These are phyloP conservation scores for Neomorphus geoffroyi DNA, from an alignment of 2,797 vertebrate genomes.

Conservation along the genomic window DNA sequence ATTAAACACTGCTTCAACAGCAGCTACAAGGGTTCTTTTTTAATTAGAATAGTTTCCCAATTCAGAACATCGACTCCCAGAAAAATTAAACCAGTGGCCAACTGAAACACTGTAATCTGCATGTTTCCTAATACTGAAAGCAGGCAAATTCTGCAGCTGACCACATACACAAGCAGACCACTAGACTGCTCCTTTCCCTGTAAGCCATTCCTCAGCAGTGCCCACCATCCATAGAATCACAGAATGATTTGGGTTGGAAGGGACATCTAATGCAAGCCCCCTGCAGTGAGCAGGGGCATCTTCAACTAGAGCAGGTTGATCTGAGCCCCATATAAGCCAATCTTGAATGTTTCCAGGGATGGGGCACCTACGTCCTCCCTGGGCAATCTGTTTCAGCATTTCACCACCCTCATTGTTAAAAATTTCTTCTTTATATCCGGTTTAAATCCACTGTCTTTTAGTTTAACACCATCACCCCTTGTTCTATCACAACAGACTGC, in stretches of 20 bases:
- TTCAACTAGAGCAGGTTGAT: background rate
- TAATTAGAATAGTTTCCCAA: conserved; percentile 53
- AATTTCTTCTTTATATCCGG: background rate
- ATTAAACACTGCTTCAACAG: conserved; percentile 62
- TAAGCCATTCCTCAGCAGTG: background rate
- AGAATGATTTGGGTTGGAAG: background rate
- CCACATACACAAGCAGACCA: fast-evolving
- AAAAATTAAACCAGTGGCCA: conserved; percentile 47
- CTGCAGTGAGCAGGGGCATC: background rate
- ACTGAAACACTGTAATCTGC: background rate
- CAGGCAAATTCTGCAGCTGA: background rate
- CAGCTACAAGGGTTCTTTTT: conserved; percentile 42
- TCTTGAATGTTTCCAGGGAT: background rate
- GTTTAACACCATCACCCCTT: background rate
- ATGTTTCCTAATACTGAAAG: background rate
- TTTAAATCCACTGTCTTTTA: background rate
- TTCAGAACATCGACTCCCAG: conserved; percentile 48
- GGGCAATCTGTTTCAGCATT: background rate
- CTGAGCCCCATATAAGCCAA: background rate
- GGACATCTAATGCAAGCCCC: background rate
- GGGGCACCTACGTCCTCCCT: background rate
- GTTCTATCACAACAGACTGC: no score
- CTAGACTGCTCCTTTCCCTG: background rate
- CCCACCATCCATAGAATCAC: background rate
- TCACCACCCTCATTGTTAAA: background rate